Evolutionary conservation across 1,140 invertebrate species (phyloP).

Genomic region (Nephila pilipes): DNA sequence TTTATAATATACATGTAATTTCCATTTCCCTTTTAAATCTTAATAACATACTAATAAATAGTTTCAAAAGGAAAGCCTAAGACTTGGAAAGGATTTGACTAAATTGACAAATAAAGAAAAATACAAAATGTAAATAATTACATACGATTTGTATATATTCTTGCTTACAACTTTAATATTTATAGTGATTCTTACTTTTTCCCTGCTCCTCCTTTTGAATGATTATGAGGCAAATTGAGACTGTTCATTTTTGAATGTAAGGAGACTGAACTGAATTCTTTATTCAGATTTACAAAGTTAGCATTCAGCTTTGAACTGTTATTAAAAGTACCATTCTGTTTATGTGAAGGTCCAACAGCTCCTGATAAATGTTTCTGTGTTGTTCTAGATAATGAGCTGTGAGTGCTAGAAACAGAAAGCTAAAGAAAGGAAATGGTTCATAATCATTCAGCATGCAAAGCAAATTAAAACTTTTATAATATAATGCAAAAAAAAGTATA

Average conservation of each 20-base stretch:
- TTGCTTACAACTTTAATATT: no score
- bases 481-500: not conserved
- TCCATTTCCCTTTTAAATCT: no score
- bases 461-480: not conserved
- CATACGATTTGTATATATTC: no score
- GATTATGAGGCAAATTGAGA: not conserved
- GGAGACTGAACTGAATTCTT: slow-evolving; percentile 42
- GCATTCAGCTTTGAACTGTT: not conserved
- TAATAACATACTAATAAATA: no score
- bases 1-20: no score
- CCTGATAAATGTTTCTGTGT: not conserved
- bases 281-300: slow-evolving; percentile 45
- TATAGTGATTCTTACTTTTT: slow-evolving; percentile 11
- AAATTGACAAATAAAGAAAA: no score
- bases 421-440: not conserved
- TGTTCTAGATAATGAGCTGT: not conserved
- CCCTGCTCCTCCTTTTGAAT: not conserved
- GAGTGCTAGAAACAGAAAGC: not conserved
- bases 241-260: slow-evolving; percentile 52
- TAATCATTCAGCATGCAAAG: no score
- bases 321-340: not conserved
- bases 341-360: not conserved
- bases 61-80: no score
- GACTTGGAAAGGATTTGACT: no score
- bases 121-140: no score